Base-by-base conservation (phyloP, 1,140 invertebrate genomes). In the Limonius californicus region DNA sequence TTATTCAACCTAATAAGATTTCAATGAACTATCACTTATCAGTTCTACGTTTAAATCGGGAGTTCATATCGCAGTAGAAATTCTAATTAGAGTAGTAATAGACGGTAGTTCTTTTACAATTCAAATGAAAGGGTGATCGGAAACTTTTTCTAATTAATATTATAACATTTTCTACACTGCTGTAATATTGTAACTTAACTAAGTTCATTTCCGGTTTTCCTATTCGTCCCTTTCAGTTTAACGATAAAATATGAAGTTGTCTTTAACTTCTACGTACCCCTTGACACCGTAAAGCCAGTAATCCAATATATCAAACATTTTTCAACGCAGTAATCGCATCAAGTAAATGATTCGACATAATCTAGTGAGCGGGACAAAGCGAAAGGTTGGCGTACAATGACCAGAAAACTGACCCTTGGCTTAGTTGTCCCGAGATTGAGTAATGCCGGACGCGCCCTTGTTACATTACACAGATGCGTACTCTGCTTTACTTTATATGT, bases 291-390 rank as follows among this genome's bases (percentile, higher is more conserved):
- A 50, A 50, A 50, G 27, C 32, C 14, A 18, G 32, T 20, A 30
- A 61, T 57, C 61, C 47, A 45, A 62, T 67, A 64, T 61, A 68
- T 70, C 66, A 68, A 63, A 67, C 60, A 68, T 66, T 68, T 70
- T 70, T 70, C 64, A 68, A 68, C 62, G 54, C 39, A 62, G 54
- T 70, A 70, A 68, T 67, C 69, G 67, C 58, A 70, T 70, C 65
- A 67, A 66, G 62, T 67, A 70, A 70, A 70, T 70, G 69, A 68
- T 70, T 70, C 69, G 69, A 67, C 65, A 68, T 70, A 70, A 70
- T 68, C 69, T 68, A 57, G 54, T 59, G 45, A 53, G 54, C 32
- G 30, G 60, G 50, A 27, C 39, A 20, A 21, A 56, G 59, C 62
- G 65, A 63, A 59, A 62, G 63, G 60, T 62, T 59, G 19, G 54